phyloP scores from a whole-genome alignment of 2,113 vertebrate species.

The Neomonachus schauinslandi region DNA sequence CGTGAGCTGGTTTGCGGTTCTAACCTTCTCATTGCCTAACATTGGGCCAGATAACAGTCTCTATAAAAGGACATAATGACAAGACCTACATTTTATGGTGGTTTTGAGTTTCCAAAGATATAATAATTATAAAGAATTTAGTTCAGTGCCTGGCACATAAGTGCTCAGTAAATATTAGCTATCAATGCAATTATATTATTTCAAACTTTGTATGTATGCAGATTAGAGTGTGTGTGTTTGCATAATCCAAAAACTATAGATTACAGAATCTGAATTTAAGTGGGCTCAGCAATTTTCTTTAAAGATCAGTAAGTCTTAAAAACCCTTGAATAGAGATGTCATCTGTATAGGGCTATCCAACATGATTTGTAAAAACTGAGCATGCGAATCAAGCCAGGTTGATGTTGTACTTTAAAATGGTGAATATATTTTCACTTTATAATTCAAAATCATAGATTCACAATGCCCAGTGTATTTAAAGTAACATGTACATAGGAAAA shows the following conservation, averaged over 20 bases:
- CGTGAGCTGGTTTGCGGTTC: not conserved
- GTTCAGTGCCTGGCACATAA: not conserved
- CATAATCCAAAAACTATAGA: slow-evolving; percentile 44
- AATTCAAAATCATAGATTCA: slow-evolving; percentile 11
- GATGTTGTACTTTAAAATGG: slow-evolving; percentile 43
- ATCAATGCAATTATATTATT: slow-evolving; percentile 9
- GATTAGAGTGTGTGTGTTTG: slow-evolving; percentile 39
- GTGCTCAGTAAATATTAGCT: slow-evolving; percentile 38
- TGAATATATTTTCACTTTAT: slow-evolving; percentile 53
- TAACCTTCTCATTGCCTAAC: not conserved
- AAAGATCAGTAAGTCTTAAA: slow-evolving; percentile 78
- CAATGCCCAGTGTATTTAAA: not conserved
- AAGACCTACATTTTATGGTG: slow-evolving; percentile 2
- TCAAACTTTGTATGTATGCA: slow-evolving; percentile 27
- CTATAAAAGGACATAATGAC: slow-evolving; percentile 27
- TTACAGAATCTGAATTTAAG: slow-evolving; percentile 72
- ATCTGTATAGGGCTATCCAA: slow-evolving; percentile 34
- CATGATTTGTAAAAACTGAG: slow-evolving; percentile 66
- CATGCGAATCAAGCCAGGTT: slow-evolving; percentile 9
- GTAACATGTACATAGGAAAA: not conserved
- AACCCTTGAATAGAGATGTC: slow-evolving; percentile 79
- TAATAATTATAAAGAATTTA: not conserved
- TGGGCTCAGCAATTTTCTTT: slow-evolving; percentile 76
- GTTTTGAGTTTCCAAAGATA: slow-evolving; percentile 41
- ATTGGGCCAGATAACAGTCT: not conserved